Base-by-base conservation (phyloP, 2,113 vertebrate genomes). In the Lampris incognitus region DNA sequence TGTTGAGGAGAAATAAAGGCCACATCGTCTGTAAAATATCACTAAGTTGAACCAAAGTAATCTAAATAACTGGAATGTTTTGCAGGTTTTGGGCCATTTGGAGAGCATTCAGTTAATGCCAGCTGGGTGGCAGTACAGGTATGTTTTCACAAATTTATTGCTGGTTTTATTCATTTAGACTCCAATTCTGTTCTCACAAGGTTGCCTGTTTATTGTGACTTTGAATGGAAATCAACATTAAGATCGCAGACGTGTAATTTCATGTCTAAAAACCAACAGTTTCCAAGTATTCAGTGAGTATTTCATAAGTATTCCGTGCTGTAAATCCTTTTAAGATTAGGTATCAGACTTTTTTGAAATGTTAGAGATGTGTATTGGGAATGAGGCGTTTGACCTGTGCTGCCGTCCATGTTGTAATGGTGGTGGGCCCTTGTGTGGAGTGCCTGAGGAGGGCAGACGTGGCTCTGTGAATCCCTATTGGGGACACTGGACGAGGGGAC, bases 91-190 rank as follows among this genome's bases (percentile, higher is more conserved):
- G 93, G 88, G 58, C 94, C 94, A 48, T 95, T 95, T 82, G 94
- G 94, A 77, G 93, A 93, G 66, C 93, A 95, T 60, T 81, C 89
- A 0, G 89, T 93, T n/a, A 95, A 95, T 7, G 87, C 94, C 72
- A 95, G 94, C 88, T 95, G 94, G 94, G 92, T 92, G 40, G 94
- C 94, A 58, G 94, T 95, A 46, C 93, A 94, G 93, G 94, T 95
- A 85, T 60, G 68, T 73, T 81, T 61, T 40, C 7, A 11, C 4
- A 4, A 2, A 0, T 52, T 4, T 44, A n/a, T 49, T 74, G 2
- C n/a, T 60, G 9, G 51, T 65, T 36, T 52, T 37, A 69, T 72
- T 5, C 42, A 24, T 9, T 7, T 9, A 24, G 56, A 46, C 1
- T 13, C 0, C 5, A 62, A 38, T 67, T 51, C 36, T 4, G 9